Percentiles rank a stretch among this genome's conserved stretches.
Evolutionary conservation across 2,888 invertebrate species (phyloP).

Genomic region (Poecilobothrus nobilitatus): DNA sequence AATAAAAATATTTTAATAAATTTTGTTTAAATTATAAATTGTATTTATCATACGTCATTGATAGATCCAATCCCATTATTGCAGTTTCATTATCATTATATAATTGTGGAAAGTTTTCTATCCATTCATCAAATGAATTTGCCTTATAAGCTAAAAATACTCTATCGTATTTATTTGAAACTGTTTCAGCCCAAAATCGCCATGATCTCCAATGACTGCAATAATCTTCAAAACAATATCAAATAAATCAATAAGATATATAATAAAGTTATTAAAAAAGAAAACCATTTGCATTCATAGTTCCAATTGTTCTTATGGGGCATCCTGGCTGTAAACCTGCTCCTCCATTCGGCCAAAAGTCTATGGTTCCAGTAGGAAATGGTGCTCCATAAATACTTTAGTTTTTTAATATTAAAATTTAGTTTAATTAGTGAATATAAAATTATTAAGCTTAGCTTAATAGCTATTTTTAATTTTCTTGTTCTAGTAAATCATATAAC

Average conservation of each 20-base stretch:
- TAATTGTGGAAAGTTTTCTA: constrained; percentile 24
- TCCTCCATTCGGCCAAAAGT: constrained; percentile 40
- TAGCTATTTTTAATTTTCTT: no score
- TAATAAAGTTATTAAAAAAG: no score
- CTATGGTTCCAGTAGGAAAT: constrained; percentile 46
- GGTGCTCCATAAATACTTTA: constrained; percentile 47
- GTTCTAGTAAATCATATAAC: no score
- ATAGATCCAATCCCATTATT: constrained; percentile 17
- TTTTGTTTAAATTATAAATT: neutral
- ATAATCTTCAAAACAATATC: constrained; percentile 36
- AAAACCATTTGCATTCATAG: constrained; percentile 23
- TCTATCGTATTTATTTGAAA: constrained; percentile 13
- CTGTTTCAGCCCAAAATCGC: constrained; percentile 49
- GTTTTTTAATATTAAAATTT: neutral
- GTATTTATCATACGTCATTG: constrained; percentile 11
- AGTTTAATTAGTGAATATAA: no score
- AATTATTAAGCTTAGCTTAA: no score
- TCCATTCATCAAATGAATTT: constrained; percentile 45
- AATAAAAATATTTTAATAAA: neutral
- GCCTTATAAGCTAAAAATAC: constrained; percentile 47
- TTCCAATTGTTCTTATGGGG: constrained; percentile 21
- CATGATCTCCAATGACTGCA: constrained; percentile 51
- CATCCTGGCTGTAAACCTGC: constrained; percentile 26
- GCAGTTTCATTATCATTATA: neutral
- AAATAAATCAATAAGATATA: neutral